Evolutionary conservation across 2,888 invertebrate genomes (phyloP).

Genomic region (Eutolmus rufibarbis): DNA sequence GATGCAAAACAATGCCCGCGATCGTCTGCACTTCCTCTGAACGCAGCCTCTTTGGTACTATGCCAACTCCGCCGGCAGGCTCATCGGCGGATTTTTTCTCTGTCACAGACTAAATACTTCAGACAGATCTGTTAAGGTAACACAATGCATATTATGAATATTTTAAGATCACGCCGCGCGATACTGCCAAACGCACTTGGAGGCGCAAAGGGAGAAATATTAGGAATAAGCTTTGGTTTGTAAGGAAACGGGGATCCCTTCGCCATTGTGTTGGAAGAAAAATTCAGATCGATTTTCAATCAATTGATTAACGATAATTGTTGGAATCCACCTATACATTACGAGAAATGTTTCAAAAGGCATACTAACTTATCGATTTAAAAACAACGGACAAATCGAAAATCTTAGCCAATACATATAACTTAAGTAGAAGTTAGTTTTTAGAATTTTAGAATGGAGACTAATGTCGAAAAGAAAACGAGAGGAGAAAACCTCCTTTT

Average conservation of each 20-base stretch:
- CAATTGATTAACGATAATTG: not conserved
- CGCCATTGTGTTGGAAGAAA: not conserved
- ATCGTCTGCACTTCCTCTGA: not conserved
- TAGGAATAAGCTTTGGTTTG: not conserved
- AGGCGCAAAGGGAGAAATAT: not conserved
- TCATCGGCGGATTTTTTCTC: not conserved
- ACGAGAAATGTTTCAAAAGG: not conserved
- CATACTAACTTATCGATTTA: not conserved
- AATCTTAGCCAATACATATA: too few relatives aligned
- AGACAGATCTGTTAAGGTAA: not conserved
- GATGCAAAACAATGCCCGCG: constrained; percentile 8
- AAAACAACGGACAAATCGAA: too few relatives aligned
- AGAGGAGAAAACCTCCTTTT: too few relatives aligned
- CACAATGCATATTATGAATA: constrained; percentile 45
- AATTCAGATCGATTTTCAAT: not conserved
- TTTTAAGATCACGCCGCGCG: constrained; percentile 38
- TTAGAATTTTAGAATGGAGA: too few relatives aligned
- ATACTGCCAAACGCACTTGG: not conserved
- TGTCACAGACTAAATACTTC: not conserved
- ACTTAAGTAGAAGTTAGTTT: too few relatives aligned
- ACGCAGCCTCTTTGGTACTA: not conserved
- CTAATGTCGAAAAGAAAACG: too few relatives aligned
- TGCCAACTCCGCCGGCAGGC: not conserved
- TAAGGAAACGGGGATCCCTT: not conserved
- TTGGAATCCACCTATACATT: not conserved